Conservation (phyloP, 2,113 vertebrate species). For the Sclerurus mexicanus region DNA sequence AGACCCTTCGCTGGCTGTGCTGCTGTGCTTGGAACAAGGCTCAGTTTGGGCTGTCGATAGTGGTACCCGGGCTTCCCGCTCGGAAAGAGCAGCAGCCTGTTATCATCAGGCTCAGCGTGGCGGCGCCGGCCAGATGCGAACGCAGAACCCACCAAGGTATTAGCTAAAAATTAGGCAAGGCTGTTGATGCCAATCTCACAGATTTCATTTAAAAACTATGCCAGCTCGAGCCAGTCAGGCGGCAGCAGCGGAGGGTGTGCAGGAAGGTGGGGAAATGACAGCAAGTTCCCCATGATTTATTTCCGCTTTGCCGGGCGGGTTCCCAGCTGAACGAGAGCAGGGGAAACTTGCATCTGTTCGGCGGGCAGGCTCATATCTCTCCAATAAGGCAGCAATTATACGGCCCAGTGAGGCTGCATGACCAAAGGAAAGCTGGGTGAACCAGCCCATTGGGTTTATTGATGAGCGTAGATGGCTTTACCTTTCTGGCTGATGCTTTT, state of each 20-base stretch:
- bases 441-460: neutral
- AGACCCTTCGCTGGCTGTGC: conserved; percentile 75
- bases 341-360: conserved; percentile 89
- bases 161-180: conserved; percentile 80
- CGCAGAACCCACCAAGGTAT: conserved; percentile 78
- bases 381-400: conserved; percentile 29
- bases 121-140: conserved; percentile 80
- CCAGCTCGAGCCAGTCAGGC: conserved; percentile 70
- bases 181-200: conserved; percentile 71
- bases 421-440: neutral
- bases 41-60: conserved; percentile 57
- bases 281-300: conserved; percentile 86
- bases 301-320: conserved; percentile 65
- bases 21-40: conserved; percentile 75
- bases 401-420: neutral
- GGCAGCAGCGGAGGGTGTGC: conserved; percentile 59
- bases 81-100: conserved; percentile 77
- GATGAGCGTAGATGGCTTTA: neutral
- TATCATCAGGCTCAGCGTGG: conserved; percentile 75
- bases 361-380: conserved; percentile 53
- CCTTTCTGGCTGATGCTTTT: neutral
- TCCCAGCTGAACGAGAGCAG: conserved; percentile 77
- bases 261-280: conserved; percentile 79
- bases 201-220: conserved; percentile 77
- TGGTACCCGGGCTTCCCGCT: conserved; percentile 66